Percentiles rank a stretch among this genome's conserved stretches.
These are phyloP conservation scores for Cylindroiulus punctatus DNA, from an alignment of 2,888 invertebrate genomes.

Conservation along the genomic window DNA sequence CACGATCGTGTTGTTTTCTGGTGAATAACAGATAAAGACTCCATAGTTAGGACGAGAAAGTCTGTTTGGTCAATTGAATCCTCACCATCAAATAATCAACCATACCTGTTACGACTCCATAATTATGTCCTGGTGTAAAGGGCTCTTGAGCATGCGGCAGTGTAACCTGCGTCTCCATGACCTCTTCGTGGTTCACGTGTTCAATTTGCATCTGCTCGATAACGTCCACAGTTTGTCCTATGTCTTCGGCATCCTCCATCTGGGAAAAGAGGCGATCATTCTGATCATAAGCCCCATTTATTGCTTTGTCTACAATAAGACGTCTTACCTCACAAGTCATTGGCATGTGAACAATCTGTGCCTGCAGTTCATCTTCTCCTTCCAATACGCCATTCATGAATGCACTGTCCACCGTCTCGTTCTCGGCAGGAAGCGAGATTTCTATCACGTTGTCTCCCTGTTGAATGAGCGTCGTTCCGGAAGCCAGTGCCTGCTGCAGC, in stretches of 20 bases:
- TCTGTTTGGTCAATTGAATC: neutral
- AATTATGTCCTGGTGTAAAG: neutral
- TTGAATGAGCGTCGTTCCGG: conserved; percentile 57
- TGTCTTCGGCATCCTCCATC: neutral
- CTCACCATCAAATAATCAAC: neutral
- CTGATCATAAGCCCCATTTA: neutral
- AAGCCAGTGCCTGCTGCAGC: conserved; percentile 57
- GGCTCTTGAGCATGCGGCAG: neutral
- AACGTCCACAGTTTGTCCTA: neutral
- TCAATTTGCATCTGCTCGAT: neutral
- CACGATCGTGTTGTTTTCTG: conserved; percentile 53
- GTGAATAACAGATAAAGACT: neutral
- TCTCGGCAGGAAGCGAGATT: conserved; percentile 56
- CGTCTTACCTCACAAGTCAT: conserved; percentile 19
- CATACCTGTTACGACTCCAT: neutral
- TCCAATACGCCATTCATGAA: neutral
- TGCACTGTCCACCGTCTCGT: neutral
- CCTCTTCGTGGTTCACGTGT: neutral
- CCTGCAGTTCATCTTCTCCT: conserved; percentile 41
- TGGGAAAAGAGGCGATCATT: neutral
- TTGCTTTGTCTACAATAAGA: neutral
- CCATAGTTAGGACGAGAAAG: neutral
- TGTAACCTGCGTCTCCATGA: neutral
- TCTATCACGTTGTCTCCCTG: conserved; percentile 58
- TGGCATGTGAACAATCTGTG: conserved; percentile 50